A percentile compares a stretch with the other conserved stretches of the same genome.
Evolutionary conservation across 2,797 vertebrate genomes (phyloP).

Genomic region (Cetoscarus ocellatus): DNA sequence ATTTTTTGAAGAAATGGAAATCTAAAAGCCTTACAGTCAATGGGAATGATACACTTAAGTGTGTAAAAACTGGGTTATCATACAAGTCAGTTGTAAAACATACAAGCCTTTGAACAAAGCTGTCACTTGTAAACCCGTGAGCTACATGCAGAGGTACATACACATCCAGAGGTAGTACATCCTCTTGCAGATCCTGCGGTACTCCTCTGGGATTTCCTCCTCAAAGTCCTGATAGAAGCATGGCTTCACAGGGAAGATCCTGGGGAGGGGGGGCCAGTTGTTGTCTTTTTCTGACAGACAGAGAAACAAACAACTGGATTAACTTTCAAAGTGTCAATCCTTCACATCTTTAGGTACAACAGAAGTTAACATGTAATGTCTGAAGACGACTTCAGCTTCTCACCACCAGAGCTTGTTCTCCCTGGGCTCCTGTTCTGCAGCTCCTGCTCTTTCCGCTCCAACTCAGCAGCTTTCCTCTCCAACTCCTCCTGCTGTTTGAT

Average conservation of each 20-base stretch:
- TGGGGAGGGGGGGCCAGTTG: constrained; percentile 96
- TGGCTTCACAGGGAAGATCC: constrained; percentile 90
- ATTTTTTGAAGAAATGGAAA: too few relatives aligned
- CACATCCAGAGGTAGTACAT: constrained; percentile 99
- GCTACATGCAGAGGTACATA: constrained; percentile 76
- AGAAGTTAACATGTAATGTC: not conserved
- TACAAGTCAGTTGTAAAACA: too few relatives aligned
- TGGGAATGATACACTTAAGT: too few relatives aligned
- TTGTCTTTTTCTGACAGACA: constrained; percentile 88
- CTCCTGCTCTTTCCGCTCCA: constrained; percentile 94
- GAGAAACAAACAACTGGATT: not conserved
- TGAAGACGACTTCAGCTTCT: not conserved
- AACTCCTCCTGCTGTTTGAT: constrained; percentile 95
- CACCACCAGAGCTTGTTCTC: constrained; percentile 38
- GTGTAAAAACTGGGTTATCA: too few relatives aligned
- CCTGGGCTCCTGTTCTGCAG: constrained; percentile 80
- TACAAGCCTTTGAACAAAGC: too few relatives aligned
- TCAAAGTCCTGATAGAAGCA: constrained; percentile 98
- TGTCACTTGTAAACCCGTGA: not conserved
- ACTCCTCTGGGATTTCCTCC: constrained; percentile 94
- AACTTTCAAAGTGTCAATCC: not conserved
- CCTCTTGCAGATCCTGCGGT: constrained; percentile 93
- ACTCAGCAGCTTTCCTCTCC: constrained; percentile 94
- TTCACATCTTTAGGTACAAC: not conserved
- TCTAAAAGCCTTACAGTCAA: too few relatives aligned